Percentiles rank a stretch among this genome's conserved stretches.
phyloP scores from a whole-genome alignment of 2,113 vertebrate species.

The Semicossyphus pulcher region DNA sequence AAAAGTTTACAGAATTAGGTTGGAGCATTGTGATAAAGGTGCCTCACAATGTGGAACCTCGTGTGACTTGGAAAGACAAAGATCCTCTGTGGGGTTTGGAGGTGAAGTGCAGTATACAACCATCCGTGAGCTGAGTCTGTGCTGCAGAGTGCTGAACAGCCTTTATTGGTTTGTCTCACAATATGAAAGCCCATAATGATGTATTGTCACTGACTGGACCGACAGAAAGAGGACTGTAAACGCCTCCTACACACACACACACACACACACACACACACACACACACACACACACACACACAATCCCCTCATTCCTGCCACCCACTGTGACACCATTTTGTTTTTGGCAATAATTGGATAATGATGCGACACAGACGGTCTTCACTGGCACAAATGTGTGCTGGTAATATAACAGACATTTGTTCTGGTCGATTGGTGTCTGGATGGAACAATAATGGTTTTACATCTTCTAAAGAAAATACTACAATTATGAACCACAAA shows the following conservation, averaged over 20 bases:
- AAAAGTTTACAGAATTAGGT: too few species aligned
- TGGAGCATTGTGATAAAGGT: too few species aligned
- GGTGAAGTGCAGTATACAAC: neutral
- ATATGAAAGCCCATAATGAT: constrained; percentile 41
- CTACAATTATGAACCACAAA: neutral
- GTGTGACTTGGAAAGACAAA: too few species aligned
- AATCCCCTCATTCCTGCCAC: constrained; percentile 7
- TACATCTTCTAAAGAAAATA: neutral
- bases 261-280: constrained; percentile 4
- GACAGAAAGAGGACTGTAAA: constrained; percentile 12
- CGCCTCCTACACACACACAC: constrained; percentile 5
- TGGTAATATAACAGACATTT: neutral
- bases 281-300: neutral
- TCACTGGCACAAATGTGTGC: constrained; percentile 14
- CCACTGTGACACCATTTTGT: constrained; percentile 20
- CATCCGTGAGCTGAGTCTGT: neutral
- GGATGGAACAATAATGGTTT: neutral
- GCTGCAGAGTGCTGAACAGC: constrained; percentile 7
- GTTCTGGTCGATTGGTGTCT: neutral
- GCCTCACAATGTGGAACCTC: too few species aligned
- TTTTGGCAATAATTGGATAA: constrained; percentile 36
- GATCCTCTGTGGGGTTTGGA: neutral
- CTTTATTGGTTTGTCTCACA: constrained; percentile 26
- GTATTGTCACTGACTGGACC: constrained; percentile 34
- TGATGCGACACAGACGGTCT: constrained; percentile 11